A percentile compares a stretch with the other conserved stretches of the same genome.
These are phyloP conservation scores for Oenanthe melanoleuca DNA, from an alignment of 2,113 vertebrate genomes.

Conservation along the genomic window DNA sequence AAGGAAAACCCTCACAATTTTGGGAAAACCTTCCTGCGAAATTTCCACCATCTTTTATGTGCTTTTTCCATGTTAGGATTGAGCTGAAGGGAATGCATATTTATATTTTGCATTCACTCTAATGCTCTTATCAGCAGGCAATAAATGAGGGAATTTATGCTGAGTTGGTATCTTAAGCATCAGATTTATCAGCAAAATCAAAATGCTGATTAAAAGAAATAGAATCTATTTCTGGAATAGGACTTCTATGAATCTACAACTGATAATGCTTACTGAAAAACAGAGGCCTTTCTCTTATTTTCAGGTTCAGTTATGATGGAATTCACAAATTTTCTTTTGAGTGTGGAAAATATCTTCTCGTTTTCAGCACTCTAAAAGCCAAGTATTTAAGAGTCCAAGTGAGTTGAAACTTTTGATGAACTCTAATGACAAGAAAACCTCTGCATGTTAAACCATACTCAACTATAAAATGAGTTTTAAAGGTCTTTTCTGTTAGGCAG, in stretches of 20 bases:
- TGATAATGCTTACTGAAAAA: neutral
- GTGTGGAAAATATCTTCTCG: neutral
- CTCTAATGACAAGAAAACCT: neutral
- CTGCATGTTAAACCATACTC: neutral
- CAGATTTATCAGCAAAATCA: neutral
- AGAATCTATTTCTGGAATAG: neutral
- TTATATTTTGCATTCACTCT: neutral
- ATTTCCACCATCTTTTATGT: neutral
- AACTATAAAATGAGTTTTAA: neutral
- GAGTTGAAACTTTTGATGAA: neutral
- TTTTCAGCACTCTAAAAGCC: neutral
- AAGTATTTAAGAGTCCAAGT: neutral
- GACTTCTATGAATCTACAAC: neutral
- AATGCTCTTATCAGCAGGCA: neutral
- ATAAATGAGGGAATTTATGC: neutral
- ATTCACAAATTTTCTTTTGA: neutral
- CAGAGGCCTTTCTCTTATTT: neutral
- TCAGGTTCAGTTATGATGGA: neutral
- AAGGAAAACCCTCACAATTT: neutral
- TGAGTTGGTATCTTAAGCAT: neutral
- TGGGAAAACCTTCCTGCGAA: neutral
- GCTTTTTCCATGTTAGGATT: neutral
- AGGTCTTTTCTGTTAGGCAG: neutral
- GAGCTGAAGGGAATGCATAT: neutral
- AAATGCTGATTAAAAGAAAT: neutral